Base-by-base conservation (phyloP, 2,888 invertebrate genomes). In the Lucinisca nassula region DNA sequence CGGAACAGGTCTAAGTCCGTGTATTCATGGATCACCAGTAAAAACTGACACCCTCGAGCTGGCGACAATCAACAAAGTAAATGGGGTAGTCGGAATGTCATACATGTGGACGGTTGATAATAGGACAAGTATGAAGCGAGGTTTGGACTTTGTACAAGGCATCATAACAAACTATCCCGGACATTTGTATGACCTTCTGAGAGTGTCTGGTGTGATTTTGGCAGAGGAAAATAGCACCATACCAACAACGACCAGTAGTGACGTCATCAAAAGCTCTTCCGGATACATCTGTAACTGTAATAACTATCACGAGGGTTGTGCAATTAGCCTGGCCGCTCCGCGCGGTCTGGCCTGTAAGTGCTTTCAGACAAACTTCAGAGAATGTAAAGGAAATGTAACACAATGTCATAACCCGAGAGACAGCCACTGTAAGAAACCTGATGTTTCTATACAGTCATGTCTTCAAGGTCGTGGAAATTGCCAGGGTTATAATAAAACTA, bases 21-120 rank as follows among this genome's bases (percentile, higher is more conserved):
- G 81, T 37, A 27, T 61, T 3, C 61, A 32, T 0, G 67, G 10
- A 67, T 3, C 67, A 10, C 35, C 35, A 35, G 35, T 35, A 35
- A 67, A 8, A 35, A 35, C 32, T 4, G 6, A 3, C 6, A 67
- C 67, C 1, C 35, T 67, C 2, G 35, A 76, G 24, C 37, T 82
- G 3, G 67, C 76, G 6, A 49, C 70, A 0, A n/a, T 61, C 35
- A 82, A 82, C 61, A 67, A 45, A 67, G 81, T 67, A 12, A 40
- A 49, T 24, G 61, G 75, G 12, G 81, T 82, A 2, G n/a, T 27
- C 24, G 81, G 81, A 0, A 12, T 82, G 49, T 35, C 75, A 1
- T 82, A 82, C 40, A n/a, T 75, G 27, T 82, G 81, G 81, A 75
- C 75, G 17, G 58, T 82, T 24, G 81, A 82, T 67, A 74, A 35